These are phyloP conservation scores for Oreortyx pictus DNA, from an alignment of 2,797 vertebrate species.

Conservation along the genomic window DNA sequence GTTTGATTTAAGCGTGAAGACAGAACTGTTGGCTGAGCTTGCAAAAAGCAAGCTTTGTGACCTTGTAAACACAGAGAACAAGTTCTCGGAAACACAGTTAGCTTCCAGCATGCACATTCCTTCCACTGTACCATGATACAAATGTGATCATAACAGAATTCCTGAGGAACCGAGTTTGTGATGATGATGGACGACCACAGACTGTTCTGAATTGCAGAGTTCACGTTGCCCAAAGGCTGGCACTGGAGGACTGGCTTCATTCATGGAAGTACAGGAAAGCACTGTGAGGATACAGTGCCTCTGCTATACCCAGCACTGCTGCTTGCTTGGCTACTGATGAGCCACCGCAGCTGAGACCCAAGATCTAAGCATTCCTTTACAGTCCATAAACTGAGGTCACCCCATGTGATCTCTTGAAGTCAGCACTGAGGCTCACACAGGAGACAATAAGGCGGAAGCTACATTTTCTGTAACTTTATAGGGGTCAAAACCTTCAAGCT, in stretches of 20 bases:
- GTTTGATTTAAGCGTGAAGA: background rate
- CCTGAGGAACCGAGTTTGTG: background rate
- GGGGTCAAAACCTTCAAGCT: background rate
- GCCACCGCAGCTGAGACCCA: fast-evolving
- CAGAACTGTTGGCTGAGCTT: background rate
- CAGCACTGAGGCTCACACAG: background rate
- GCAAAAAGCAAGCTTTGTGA: background rate
- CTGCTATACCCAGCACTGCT: background rate
- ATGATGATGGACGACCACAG: background rate
- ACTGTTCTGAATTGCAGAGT: background rate
- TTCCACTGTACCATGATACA: fast-evolving
- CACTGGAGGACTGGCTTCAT: background rate
- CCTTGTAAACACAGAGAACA: background rate
- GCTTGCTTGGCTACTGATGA: background rate
- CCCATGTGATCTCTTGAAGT: fast-evolving
- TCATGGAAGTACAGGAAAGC: background rate
- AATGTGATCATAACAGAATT: background rate
- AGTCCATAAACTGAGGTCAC: fast-evolving
- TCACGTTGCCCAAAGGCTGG: background rate
- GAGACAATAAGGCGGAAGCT: background rate
- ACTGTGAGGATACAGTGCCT: background rate
- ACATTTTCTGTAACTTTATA: background rate
- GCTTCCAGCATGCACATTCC: fast-evolving
- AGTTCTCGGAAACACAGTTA: background rate
- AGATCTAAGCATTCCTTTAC: background rate